These are phyloP conservation scores for Orientallactaga bullata DNA, from an alignment of 2,113 vertebrate species.

Conservation along the genomic window DNA sequence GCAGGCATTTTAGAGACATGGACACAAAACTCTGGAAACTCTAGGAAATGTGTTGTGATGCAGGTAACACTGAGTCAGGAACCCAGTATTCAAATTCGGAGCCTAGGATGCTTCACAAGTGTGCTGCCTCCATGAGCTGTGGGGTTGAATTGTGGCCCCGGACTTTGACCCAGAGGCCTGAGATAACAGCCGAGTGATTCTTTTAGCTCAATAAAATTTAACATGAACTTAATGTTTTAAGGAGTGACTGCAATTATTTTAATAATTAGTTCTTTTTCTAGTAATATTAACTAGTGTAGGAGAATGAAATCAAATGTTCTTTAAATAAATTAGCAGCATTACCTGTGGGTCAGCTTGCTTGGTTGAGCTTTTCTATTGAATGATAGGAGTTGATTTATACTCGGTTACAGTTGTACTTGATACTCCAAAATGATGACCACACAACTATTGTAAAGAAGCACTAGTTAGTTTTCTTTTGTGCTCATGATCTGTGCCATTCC, in stretches of 20 bases:
- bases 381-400: not conserved
- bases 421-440: not conserved
- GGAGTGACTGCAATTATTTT: constrained; percentile 32
- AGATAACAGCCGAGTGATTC: not conserved
- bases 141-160: not conserved
- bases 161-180: not conserved
- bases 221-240: not conserved
- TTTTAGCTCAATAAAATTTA: not conserved
- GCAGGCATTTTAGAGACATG: not conserved
- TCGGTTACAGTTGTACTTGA: not conserved
- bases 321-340: not conserved
- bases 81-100: too few relatives aligned
- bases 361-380: not conserved
- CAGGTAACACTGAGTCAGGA: fast-evolving
- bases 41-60: not conserved
- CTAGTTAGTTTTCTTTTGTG: not conserved
- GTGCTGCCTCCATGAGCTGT: fast-evolving
- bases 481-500: too few relatives aligned
- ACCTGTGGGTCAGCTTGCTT: not conserved
- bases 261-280: constrained; percentile 39
- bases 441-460: not conserved
- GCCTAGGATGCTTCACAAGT: not conserved
- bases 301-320: not conserved
- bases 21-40: not conserved
- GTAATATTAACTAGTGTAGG: constrained; percentile 26